phyloP scores from a whole-genome alignment of 1,140 invertebrate species.

The Eueides isabella region DNA sequence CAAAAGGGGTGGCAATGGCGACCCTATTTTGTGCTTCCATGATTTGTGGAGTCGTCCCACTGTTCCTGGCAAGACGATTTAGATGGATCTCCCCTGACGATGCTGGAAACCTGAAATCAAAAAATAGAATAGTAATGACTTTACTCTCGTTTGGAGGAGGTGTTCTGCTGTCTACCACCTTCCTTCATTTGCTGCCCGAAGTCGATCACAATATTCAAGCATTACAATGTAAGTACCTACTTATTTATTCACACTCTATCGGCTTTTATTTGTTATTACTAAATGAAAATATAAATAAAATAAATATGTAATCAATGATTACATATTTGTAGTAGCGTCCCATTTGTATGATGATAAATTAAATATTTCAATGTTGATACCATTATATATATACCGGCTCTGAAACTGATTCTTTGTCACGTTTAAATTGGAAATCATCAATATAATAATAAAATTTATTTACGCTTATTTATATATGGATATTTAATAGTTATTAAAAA shows the following conservation, averaged over 20 bases:
- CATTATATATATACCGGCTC: not conserved
- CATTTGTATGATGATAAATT: not conserved
- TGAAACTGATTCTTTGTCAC: not conserved
- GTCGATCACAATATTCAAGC: constrained; percentile 86
- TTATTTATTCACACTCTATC: not conserved
- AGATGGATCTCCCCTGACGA: constrained; percentile 81
- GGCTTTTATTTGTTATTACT: not conserved
- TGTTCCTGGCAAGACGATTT: constrained; percentile 85
- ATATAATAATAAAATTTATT: too few relatives aligned
- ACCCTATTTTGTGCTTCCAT: constrained; percentile 88
- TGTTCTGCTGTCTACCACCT: constrained; percentile 94
- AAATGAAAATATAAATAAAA: not conserved
- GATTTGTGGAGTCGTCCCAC: constrained; percentile 87
- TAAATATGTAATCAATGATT: too few relatives aligned
- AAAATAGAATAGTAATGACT: constrained; percentile 65
- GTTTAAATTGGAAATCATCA: too few relatives aligned
- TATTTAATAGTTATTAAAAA: not conserved
- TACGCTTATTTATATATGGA: not conserved
- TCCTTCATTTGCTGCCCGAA: constrained; percentile 95
- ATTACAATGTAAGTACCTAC: constrained; percentile 74
- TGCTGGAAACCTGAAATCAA: constrained; percentile 73
- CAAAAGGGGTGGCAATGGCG: constrained; percentile 89
- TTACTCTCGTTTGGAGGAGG: constrained; percentile 95
- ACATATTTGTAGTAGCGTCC: not conserved
- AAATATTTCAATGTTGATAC: not conserved